Evolutionary conservation across 2,113 vertebrate genomes (phyloP), one percentile per base, ranked within the genome.

Genomic region (Corythornis madagascariensis): DNA sequence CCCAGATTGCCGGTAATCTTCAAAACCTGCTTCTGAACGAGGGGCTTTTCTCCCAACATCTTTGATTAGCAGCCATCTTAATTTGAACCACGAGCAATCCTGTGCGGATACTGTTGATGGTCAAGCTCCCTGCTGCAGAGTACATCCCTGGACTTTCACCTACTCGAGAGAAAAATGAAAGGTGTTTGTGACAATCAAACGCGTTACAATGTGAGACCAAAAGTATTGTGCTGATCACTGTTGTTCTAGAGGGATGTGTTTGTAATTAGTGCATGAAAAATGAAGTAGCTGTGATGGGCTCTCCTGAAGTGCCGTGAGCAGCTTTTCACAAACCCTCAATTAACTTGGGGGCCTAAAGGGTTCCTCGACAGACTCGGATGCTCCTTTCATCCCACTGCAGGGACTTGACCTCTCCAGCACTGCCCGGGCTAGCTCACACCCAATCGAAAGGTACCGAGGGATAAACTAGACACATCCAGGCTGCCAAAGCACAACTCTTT

Each of bases 361-460:
- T 50, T 91, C 82, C 61, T 50, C 50, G 45, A 5, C 18, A 4
- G 8, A 1, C 20, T 55, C 38, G 5, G 7, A 9, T 6, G 3
- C 28, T n/a, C 6, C 31, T 77, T 43, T 11, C 76, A 60, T 70
- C 71, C 65, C 47, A 8, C 7, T 26, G 0, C 3, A 1, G 70
- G 3, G 33, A 16, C 48, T 13, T 31, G 64, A 25, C 20, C 25
- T 26, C 43, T 7, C 25, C 4, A 2, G 60, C 50, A 35, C 28
- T 52, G 7, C 7, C 0, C 0, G 9, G 48, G 26, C 12, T 50
- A 5, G 3, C 56, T 24, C 4, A 20, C 57, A 38, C 56, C 0
- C 0, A 19, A 24, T 17, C 1, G 1, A 26, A 38, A 14, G 17
- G 12, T 26, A 26, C 11, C 5, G 20, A 25, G 42, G 11, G 47